A percentile compares a stretch with the other conserved stretches of the same genome.
These are phyloP conservation scores for Thera britannica DNA, from an alignment of 2,888 invertebrate genomes.

Conservation along the genomic window DNA sequence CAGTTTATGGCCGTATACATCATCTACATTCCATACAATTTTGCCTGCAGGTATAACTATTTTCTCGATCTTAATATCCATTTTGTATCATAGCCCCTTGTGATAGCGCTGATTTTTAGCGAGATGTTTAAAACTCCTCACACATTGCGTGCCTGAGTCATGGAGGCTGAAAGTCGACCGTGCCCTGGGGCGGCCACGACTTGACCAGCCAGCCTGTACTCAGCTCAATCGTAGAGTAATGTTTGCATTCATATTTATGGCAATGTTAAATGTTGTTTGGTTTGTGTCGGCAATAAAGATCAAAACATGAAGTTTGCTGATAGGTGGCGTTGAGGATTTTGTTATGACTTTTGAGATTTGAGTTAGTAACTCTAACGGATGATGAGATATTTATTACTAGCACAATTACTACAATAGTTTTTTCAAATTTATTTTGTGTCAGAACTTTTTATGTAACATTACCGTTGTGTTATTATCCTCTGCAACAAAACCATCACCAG, in stretches of 20 bases:
- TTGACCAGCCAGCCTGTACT: conserved; percentile 58
- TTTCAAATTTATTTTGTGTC: neutral
- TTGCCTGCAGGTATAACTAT: conserved; percentile 27
- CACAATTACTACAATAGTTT: neutral
- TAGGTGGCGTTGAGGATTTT: conserved; percentile 9
- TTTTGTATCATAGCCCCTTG: conserved; percentile 18
- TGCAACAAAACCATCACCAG: conserved; percentile 23
- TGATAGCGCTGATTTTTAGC: conserved; percentile 13
- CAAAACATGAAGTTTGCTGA: conserved; percentile 14
- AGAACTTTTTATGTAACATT: neutral
- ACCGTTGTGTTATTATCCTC: conserved; percentile 13
- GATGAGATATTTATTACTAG: neutral
- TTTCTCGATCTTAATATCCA: conserved; percentile 15
- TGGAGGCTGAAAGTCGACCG: conserved; percentile 61
- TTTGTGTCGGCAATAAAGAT: conserved; percentile 35
- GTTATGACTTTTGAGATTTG: conserved; percentile 4
- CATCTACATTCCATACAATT: conserved; percentile 34
- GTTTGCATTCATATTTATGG: conserved; percentile 51
- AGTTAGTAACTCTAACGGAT: neutral
- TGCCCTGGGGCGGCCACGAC: conserved; percentile 70
- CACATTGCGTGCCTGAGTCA: conserved; percentile 55
- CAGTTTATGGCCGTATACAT: conserved; percentile 31
- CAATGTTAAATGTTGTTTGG: conserved; percentile 41
- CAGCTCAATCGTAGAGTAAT: conserved; percentile 42
- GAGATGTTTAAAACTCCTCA: conserved; percentile 33